Evolutionary conservation across 2,888 invertebrate genomes (phyloP).

Genomic region (Lottia scabra): DNA sequence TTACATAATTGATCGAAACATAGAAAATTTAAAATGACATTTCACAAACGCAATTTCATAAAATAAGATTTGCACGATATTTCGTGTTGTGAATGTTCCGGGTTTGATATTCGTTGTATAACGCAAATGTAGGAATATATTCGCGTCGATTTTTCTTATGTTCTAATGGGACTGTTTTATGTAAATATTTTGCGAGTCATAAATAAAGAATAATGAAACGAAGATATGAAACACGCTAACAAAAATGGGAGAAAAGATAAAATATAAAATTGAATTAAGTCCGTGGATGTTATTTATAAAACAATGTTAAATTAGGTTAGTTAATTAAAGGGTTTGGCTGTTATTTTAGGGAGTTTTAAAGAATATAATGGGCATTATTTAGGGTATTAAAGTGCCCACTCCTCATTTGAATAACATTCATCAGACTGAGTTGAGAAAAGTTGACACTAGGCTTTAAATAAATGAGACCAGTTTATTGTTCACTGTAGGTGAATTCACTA

Average conservation of each 20-base stretch:
- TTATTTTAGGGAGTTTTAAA: too few relatives aligned
- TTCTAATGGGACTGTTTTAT: constrained; percentile 21
- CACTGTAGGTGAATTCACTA: background rate
- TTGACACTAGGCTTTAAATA: background rate
- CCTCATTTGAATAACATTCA: background rate
- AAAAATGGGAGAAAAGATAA: constrained; percentile 6
- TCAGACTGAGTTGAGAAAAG: background rate
- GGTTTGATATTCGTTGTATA: too few relatives aligned
- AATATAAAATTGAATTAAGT: background rate
- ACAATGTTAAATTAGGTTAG: too few relatives aligned
- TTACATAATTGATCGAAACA: background rate
- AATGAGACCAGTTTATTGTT: constrained; percentile 1
- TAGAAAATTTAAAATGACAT: too few relatives aligned
- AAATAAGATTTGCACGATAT: too few relatives aligned
- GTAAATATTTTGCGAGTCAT: constrained; percentile 25
- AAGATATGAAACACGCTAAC: constrained; percentile 21
- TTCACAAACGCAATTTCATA: too few relatives aligned
- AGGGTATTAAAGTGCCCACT: background rate
- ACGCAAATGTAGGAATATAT: background rate
- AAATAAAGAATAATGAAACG: constrained; percentile 27
- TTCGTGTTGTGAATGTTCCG: too few relatives aligned
- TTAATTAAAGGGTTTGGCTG: too few relatives aligned
- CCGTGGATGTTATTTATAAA: background rate
- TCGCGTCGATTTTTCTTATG: background rate
- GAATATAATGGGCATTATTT: background rate